phyloP scores from a whole-genome alignment of 2,113 vertebrate genomes.

The Psittacara wagleri region DNA sequence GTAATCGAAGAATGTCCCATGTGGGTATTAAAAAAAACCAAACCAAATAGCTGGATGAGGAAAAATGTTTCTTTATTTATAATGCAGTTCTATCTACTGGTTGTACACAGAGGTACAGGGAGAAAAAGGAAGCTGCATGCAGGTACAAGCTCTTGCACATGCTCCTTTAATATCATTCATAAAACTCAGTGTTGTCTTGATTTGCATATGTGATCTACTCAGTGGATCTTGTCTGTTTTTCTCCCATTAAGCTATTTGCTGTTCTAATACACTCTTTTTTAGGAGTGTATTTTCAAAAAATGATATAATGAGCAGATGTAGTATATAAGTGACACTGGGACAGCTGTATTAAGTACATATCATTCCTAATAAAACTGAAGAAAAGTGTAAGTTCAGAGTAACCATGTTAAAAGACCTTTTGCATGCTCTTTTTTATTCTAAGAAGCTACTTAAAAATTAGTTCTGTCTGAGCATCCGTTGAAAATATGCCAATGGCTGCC shows the following conservation, averaged over 20 bases:
- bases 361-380: background rate
- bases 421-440: background rate
- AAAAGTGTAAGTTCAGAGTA: background rate
- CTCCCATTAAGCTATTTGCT: background rate
- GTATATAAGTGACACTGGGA: background rate
- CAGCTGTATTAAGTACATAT: background rate
- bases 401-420: background rate
- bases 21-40: constrained; percentile 22
- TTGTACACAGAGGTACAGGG: background rate
- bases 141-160: background rate
- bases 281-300: background rate
- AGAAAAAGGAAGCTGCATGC: constrained; percentile 21
- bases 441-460: background rate
- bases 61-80: constrained; percentile 16
- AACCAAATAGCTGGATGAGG: background rate
- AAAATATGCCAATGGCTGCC: background rate
- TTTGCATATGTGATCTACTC: background rate
- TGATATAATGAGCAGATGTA: background rate
- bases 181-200: background rate
- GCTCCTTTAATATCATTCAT: background rate
- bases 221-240: background rate
- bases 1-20: constrained; percentile 12
- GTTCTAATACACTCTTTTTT: background rate
- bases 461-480: background rate
- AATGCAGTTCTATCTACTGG: background rate